Evolutionary conservation across 1,140 invertebrate genomes (phyloP).

Genomic region (Drosophila tropicalis): DNA sequence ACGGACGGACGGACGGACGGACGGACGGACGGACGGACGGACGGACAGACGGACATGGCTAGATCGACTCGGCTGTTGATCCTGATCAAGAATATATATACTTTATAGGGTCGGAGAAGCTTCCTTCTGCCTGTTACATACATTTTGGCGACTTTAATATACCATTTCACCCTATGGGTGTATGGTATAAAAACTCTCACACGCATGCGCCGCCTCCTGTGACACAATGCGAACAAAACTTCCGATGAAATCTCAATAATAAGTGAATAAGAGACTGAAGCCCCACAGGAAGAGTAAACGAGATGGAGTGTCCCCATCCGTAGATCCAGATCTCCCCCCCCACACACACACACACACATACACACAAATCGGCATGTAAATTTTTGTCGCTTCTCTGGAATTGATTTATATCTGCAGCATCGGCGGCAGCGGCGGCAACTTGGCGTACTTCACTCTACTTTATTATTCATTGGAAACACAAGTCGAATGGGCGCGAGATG

Average conservation of each 20-base stretch:
- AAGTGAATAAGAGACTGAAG: conserved; percentile 18
- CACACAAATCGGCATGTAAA: conserved; percentile 70
- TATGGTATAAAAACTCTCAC: conserved; percentile 30
- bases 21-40: too few species aligned
- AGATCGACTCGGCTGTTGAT: too few species aligned
- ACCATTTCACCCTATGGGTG: too few species aligned
- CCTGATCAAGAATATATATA: too few species aligned
- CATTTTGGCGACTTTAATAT: too few species aligned
- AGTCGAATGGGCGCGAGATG: conserved; percentile 30
- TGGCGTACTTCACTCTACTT: conserved; percentile 66
- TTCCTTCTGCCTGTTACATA: too few species aligned
- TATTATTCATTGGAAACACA: conserved; percentile 79
- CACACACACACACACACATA: conserved; percentile 1
- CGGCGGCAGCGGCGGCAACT: conserved; percentile 28
- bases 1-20: too few species aligned
- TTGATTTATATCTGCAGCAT: conserved; percentile 73
- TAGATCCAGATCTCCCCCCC: conserved; percentile 38
- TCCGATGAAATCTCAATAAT: conserved; percentile 78
- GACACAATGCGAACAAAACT: conserved; percentile 66
- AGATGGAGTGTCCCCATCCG: conserved; percentile 11
- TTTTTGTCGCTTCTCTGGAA: conserved; percentile 77
- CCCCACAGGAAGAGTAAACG: conserved; percentile 14
- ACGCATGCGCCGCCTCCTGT: conserved; percentile 65
- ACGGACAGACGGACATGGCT: too few species aligned
- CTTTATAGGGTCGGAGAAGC: too few species aligned